phyloP scores from a whole-genome alignment of 2,113 vertebrate genomes.

The Brachionichthys hirsutus region DNA sequence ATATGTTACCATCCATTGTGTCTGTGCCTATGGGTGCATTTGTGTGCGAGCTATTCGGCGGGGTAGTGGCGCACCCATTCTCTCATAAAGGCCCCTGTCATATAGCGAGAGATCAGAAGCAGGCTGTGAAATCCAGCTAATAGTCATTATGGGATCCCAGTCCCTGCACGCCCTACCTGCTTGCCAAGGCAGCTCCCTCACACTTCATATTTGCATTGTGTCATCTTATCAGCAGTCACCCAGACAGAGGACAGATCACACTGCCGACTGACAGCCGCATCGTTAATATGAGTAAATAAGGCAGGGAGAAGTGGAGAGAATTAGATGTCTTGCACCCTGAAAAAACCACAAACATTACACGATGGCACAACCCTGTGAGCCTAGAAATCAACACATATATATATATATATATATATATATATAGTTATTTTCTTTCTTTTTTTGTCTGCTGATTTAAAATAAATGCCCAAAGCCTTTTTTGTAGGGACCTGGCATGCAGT shows the following conservation, averaged over 20 bases:
- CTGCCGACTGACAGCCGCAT: slow-evolving; percentile 60
- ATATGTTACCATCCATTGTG: slow-evolving; percentile 25
- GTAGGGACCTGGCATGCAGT: slow-evolving; percentile 20
- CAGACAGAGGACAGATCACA: slow-evolving; percentile 61
- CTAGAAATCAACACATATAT: slow-evolving; percentile 42
- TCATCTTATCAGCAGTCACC: slow-evolving; percentile 72
- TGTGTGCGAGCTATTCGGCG: slow-evolving; percentile 45
- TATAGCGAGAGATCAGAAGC: slow-evolving; percentile 70
- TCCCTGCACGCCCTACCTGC: slow-evolving; percentile 61
- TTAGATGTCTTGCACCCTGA: slow-evolving; percentile 16
- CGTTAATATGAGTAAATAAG: slow-evolving; percentile 63
- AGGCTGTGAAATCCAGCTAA: slow-evolving; percentile 80
- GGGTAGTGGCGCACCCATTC: slow-evolving; percentile 53
- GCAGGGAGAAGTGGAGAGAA: slow-evolving; percentile 18
- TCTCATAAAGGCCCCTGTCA: slow-evolving; percentile 71
- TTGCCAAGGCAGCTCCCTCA: slow-evolving; percentile 60
- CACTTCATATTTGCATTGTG: slow-evolving; percentile 71
- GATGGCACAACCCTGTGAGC: slow-evolving; percentile 15
- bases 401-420: neutral
- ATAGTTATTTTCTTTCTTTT: too few species aligned
- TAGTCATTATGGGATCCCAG: slow-evolving; percentile 73
- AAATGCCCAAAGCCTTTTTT: slow-evolving; percentile 50
- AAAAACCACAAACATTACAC: slow-evolving; percentile 6
- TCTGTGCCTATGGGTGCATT: slow-evolving; percentile 12
- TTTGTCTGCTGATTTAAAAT: slow-evolving; percentile 65